Conservation (phyloP, 2,888 invertebrate genomes). For the Parthenolecanium corni region DNA sequence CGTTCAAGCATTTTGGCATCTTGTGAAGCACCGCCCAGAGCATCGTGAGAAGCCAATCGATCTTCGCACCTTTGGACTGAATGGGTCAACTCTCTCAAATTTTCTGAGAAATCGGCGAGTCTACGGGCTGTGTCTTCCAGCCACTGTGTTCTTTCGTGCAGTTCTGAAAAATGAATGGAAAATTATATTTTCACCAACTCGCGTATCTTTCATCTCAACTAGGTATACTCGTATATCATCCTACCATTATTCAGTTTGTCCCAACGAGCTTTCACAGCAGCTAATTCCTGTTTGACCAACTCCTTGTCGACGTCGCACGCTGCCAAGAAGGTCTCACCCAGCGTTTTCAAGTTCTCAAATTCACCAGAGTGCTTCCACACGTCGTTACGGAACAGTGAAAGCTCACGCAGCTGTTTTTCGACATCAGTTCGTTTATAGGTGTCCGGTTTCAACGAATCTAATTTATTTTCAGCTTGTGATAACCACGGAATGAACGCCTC, state of each 20-base stretch:
- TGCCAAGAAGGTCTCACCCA: conserved; percentile 77
- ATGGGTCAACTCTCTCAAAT: conserved; percentile 70
- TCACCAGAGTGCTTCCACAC: conserved; percentile 89
- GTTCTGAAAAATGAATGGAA: conserved; percentile 41
- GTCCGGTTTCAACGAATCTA: conserved; percentile 63
- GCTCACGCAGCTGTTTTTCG: conserved; percentile 74
- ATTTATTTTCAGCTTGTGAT: conserved; percentile 69
- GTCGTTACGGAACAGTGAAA: conserved; percentile 82
- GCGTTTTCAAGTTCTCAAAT: conserved; percentile 72
- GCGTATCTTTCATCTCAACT: neutral
- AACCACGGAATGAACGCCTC: conserved; percentile 84
- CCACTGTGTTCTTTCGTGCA: conserved; percentile 62
- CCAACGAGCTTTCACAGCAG: conserved; percentile 76
- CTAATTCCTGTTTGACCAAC: conserved; percentile 68
- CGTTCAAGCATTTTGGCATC: conserved; percentile 76
- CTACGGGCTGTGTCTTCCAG: conserved; percentile 72
- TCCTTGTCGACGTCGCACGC: conserved; percentile 87
- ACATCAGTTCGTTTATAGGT: conserved; percentile 75
- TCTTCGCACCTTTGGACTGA: conserved; percentile 81
- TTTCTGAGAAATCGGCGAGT: conserved; percentile 73
- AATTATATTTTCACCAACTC: neutral
- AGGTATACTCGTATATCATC: no score
- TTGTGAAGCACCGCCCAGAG: conserved; percentile 58
- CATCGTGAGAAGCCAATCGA: conserved; percentile 61
- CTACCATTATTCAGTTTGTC: conserved; percentile 73